Conservation (phyloP, 2,888 invertebrate species). For the Diploptera punctata region DNA sequence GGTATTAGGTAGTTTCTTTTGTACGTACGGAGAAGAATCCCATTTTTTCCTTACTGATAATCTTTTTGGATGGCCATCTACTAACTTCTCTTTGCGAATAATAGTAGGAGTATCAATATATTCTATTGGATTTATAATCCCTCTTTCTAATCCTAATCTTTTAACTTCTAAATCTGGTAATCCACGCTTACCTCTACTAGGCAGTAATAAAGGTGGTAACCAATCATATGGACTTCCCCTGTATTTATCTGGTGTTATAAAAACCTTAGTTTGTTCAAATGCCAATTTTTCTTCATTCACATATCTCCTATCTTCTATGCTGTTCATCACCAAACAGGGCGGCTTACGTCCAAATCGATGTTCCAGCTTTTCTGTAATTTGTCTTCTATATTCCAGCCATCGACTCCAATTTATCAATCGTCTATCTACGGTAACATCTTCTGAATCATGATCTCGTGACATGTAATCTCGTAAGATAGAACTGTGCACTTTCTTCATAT, state of each 20-base stretch:
- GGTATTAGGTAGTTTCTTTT: neutral
- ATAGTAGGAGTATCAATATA: neutral
- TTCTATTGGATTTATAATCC: neutral
- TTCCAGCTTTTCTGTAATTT: neutral
- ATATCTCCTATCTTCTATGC: neutral
- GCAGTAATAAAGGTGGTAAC: neutral
- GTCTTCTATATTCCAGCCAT: neutral
- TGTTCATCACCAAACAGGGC: neutral
- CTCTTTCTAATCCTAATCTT: neutral
- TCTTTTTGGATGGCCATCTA: neutral
- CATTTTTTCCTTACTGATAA: neutral
- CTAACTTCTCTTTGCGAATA: neutral
- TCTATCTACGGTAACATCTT: too few species aligned
- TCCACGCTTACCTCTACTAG: neutral
- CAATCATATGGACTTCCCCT: conserved; percentile 3
- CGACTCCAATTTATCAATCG: neutral
- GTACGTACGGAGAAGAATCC: neutral
- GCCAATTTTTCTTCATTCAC: neutral
- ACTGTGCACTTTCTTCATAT: too few species aligned
- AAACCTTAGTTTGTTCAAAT: neutral
- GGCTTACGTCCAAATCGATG: neutral
- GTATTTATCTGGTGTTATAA: neutral
- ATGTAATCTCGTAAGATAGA: too few species aligned
- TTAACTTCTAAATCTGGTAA: neutral
- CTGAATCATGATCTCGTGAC: too few species aligned